A percentile compares a stretch with the other conserved stretches of the same genome.
Evolutionary conservation across 2,113 vertebrate genomes (phyloP).

Genomic region (Centropus unirufus): DNA sequence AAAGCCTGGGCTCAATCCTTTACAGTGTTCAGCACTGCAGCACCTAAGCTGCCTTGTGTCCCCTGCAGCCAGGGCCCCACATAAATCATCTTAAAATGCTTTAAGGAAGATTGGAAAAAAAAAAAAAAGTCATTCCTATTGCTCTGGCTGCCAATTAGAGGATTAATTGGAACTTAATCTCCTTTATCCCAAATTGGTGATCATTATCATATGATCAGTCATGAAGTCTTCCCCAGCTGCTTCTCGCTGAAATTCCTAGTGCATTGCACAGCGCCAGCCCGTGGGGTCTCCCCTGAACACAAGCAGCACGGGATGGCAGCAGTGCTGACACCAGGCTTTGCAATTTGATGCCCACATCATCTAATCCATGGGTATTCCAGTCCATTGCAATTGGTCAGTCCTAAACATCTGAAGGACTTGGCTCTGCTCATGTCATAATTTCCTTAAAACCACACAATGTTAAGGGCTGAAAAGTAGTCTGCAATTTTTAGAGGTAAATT

Average conservation of each 20-base stretch:
- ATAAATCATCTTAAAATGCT: background rate
- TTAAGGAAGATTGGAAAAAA: background rate
- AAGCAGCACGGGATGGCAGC: background rate
- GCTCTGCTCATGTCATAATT: background rate
- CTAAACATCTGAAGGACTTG: background rate
- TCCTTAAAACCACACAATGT: conserved; percentile 5
- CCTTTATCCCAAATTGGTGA: background rate
- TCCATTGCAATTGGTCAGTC: background rate
- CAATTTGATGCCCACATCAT: background rate
- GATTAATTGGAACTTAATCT: background rate
- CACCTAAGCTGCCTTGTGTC: background rate
- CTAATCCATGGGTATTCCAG: background rate
- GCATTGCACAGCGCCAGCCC: background rate
- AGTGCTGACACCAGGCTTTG: background rate
- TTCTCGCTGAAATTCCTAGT: background rate
- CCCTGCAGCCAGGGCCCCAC: background rate
- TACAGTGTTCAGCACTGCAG: background rate
- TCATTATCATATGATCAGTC: background rate
- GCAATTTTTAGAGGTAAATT: background rate
- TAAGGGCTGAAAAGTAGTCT: background rate
- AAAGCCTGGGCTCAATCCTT: background rate
- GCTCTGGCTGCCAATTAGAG: background rate
- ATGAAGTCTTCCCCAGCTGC: background rate
- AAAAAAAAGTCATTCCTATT: background rate
- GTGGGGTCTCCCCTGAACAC: background rate